A percentile compares a stretch with the other conserved stretches of the same genome.
These are phyloP conservation scores for Neomicropteryx cornuta DNA, from an alignment of 1,140 invertebrate species.

Conservation along the genomic window DNA sequence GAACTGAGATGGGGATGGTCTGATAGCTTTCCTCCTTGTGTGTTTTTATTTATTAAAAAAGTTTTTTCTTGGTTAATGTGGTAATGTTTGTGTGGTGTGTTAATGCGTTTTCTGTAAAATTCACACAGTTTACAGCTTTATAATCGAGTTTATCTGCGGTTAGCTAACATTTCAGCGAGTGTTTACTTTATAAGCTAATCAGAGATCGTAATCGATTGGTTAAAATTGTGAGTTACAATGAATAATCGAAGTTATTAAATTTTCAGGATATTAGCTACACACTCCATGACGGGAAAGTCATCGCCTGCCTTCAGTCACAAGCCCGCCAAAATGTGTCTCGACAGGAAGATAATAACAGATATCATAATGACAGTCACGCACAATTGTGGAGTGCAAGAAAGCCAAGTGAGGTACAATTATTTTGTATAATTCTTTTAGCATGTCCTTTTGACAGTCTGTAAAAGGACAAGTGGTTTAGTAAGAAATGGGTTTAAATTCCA, in stretches of 20 bases:
- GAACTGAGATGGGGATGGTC: too few relatives aligned
- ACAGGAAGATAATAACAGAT: constrained; percentile 23
- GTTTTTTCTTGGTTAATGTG: background rate
- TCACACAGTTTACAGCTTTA: background rate
- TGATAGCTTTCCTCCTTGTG: too few relatives aligned
- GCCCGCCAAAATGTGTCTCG: constrained; percentile 26
- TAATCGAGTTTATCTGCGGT: constrained; percentile 4
- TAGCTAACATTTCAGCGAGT: constrained; percentile 7
- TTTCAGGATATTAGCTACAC: constrained; percentile 29
- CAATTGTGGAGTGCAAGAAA: constrained; percentile 23
- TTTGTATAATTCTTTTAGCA: background rate
- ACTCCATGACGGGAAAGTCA: constrained; percentile 31
- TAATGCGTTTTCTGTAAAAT: constrained; percentile 9
- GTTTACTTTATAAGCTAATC: constrained; percentile 3
- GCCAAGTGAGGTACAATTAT: constrained; percentile 24
- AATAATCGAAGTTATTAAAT: constrained; percentile 10
- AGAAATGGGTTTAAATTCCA: background rate
- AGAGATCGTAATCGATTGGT: constrained; percentile 15
- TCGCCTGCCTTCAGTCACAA: constrained; percentile 30
- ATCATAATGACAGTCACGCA: constrained; percentile 28
- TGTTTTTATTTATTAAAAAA: too few relatives aligned
- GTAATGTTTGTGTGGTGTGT: constrained; percentile 9
- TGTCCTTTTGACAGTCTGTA: background rate
- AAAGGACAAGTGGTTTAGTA: background rate
- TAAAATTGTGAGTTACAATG: constrained; percentile 10